A percentile compares a stretch with the other conserved stretches of the same genome.
phyloP scores from a whole-genome alignment of 2,888 invertebrate species.

The Leptinotarsa rubiginosa region DNA sequence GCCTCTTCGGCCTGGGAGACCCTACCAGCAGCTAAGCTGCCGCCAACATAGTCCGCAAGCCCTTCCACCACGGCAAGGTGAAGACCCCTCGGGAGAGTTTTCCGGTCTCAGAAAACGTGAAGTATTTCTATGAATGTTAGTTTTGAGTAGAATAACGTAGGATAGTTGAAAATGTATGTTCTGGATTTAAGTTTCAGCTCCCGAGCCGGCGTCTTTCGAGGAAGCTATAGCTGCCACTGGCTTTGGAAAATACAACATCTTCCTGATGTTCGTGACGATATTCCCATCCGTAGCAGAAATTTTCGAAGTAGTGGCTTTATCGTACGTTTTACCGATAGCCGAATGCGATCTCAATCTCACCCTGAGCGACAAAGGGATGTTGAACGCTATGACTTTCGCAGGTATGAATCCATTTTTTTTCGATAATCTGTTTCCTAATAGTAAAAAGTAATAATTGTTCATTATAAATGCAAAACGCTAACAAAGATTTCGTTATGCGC shows the following conservation, averaged over 20 bases:
- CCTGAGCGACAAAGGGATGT: slow-evolving; percentile 76
- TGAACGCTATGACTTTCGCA: slow-evolving; percentile 77
- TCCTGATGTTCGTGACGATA: slow-evolving; percentile 69
- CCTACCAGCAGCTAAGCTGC: no score
- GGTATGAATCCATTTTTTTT: slow-evolving; percentile 65
- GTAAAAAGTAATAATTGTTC: no score
- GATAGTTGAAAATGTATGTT: neutral
- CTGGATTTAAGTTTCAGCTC: neutral
- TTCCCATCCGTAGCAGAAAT: slow-evolving; percentile 75
- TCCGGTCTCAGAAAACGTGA: no score
- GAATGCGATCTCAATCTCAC: slow-evolving; percentile 78
- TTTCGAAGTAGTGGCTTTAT: slow-evolving; percentile 77
- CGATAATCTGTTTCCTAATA: no score
- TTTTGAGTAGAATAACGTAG: no score
- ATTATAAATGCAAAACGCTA: no score
- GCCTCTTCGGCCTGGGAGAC: no score
- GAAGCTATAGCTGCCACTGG: slow-evolving; percentile 71
- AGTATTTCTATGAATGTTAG: no score
- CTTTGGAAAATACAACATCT: slow-evolving; percentile 78
- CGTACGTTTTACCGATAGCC: slow-evolving; percentile 79
- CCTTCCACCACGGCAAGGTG: no score
- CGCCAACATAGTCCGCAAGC: no score
- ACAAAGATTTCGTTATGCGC: no score
- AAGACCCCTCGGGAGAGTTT: no score
- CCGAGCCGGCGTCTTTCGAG: slow-evolving; percentile 36